Conservation (phyloP, 2,888 invertebrate species). For the Dione vanillae region DNA sequence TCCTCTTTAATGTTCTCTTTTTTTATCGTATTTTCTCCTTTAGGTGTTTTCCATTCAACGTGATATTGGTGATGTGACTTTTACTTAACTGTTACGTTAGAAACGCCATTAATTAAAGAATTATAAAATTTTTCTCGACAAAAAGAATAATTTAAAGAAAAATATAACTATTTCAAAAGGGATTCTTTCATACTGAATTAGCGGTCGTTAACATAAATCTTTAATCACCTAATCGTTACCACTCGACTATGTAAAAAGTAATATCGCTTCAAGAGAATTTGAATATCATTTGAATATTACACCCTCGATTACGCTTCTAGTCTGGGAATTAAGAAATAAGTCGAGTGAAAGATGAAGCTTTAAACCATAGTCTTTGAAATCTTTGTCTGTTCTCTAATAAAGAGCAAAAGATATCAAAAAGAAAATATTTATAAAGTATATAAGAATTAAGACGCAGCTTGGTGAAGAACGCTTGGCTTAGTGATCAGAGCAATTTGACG, state of each 20-base stretch:
- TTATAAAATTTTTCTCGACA: too few relatives aligned
- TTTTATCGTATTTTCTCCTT: too few relatives aligned
- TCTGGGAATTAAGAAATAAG: not conserved
- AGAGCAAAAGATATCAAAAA: too few relatives aligned
- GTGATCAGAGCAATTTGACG: too few relatives aligned
- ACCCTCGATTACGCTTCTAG: not conserved
- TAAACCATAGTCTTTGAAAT: not conserved
- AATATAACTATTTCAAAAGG: not conserved
- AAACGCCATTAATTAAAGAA: too few relatives aligned
- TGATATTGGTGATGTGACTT: too few relatives aligned
- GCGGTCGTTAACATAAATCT: not conserved
- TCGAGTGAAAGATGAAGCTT: not conserved
- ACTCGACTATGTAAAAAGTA: slow-evolving; percentile 8
- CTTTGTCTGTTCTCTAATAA: not conserved
- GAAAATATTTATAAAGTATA: too few relatives aligned
- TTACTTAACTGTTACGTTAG: too few relatives aligned
- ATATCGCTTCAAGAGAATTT: slow-evolving; percentile 16
- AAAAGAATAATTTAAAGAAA: slow-evolving; percentile 1
- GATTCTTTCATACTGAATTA: not conserved
- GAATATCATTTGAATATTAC: slow-evolving; percentile 14
- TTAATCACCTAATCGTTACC: slow-evolving; percentile 1
- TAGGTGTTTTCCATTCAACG: too few relatives aligned
- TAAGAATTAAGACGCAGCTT: too few relatives aligned
- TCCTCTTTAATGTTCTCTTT: too few relatives aligned
- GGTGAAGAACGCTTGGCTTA: too few relatives aligned